Conservation (phyloP, 37 sponge, comb jelly and placozoan genomes). For the Cliona cf. orientalis region DNA sequence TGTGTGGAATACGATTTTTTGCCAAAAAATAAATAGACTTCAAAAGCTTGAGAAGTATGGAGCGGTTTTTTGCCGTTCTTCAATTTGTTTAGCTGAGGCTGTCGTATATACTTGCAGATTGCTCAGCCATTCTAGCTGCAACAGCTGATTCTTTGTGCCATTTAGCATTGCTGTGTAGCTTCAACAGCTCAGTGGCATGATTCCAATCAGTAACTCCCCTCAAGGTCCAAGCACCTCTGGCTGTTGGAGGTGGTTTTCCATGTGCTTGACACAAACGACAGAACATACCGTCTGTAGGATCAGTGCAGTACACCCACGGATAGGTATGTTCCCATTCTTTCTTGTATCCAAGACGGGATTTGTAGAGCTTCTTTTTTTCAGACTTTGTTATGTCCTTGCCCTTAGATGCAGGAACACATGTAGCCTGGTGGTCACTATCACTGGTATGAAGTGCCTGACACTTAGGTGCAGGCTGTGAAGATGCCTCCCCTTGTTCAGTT, state of each 20-base stretch:
- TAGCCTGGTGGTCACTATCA: no score
- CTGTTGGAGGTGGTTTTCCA: constrained; percentile 24
- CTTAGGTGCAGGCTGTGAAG: no score
- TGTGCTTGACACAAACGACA: constrained; percentile 8
- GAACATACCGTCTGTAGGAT: constrained; percentile 8
- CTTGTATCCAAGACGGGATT: background rate
- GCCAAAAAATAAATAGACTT: constrained; percentile 26
- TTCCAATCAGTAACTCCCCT: constrained; percentile 1
- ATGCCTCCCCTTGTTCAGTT: no score
- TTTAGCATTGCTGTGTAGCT: constrained; percentile 3
- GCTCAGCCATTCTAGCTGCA: background rate
- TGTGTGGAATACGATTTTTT: constrained; percentile 31
- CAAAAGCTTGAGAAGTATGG: background rate
- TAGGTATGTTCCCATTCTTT: background rate
- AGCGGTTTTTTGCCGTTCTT: constrained; percentile 1
- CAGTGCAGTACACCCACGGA: background rate
- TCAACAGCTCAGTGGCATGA: constrained; percentile 3
- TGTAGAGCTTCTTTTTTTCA: background rate
- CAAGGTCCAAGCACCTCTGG: constrained; percentile 27
- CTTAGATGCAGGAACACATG: no score
- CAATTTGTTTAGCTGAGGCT: background rate
- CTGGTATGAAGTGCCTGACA: no score
- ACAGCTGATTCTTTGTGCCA: constrained; percentile 26
- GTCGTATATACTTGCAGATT: background rate
- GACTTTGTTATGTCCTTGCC: no score